Evolutionary conservation across 64 coral and sea anemone species (phyloP).

Genomic region (Exaiptasia diaphana): DNA sequence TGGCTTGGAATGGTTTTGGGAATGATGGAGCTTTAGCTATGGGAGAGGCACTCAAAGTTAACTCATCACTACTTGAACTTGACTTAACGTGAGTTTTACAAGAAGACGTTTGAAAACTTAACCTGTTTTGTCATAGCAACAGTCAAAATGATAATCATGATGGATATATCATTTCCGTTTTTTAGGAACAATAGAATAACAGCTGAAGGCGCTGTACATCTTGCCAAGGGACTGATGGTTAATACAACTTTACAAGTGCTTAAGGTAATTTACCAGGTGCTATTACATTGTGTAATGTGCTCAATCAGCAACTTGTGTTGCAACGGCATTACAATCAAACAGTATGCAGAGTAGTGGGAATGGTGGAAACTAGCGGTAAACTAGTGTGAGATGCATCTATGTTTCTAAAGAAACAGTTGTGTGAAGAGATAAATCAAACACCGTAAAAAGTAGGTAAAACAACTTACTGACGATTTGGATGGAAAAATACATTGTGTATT

Average conservation of each 20-base stretch:
- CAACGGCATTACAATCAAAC: no score
- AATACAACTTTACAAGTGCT: conserved; percentile 82
- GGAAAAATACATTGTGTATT: no score
- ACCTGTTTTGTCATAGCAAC: neutral
- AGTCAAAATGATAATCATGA: neutral
- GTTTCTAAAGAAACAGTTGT: no score
- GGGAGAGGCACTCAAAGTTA: conserved; percentile 94
- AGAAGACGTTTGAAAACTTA: neutral
- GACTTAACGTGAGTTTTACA: conserved; percentile 67
- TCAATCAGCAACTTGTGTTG: neutral
- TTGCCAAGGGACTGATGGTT: conserved; percentile 66
- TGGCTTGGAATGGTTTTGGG: conserved; percentile 98
- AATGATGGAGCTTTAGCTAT: conserved; percentile 92
- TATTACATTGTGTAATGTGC: no score
- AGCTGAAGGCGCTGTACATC: conserved; percentile 83
- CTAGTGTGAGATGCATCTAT: no score
- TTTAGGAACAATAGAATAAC: conserved; percentile 90
- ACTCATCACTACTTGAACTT: conserved; percentile 63
- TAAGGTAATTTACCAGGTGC: conserved; percentile 25
- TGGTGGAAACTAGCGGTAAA: no score
- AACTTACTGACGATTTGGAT: no score
- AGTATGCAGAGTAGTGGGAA: no score
- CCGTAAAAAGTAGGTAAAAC: no score
- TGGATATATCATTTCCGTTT: neutral
- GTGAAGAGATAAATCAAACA: no score